Conservation (phyloP, 2,113 vertebrate genomes). For the Lamprotornis superbus region DNA sequence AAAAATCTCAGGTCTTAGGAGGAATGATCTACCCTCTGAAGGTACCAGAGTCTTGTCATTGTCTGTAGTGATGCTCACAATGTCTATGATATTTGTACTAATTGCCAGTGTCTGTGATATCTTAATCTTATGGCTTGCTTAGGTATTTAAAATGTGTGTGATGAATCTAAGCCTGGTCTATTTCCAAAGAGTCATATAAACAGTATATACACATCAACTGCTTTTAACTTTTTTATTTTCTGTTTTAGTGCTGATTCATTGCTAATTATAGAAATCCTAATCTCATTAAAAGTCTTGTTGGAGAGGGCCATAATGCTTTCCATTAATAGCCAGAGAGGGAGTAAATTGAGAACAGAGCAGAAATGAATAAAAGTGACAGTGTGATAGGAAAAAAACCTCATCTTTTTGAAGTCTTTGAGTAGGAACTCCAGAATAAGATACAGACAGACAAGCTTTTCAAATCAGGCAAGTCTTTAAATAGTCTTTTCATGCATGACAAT, state of each 20-base stretch:
- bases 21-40: background rate
- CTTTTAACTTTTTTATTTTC: background rate
- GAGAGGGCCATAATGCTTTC: background rate
- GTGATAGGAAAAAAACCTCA: background rate
- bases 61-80: background rate
- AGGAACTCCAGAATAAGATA: background rate
- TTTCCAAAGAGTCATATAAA: background rate
- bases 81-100: background rate
- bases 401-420: background rate
- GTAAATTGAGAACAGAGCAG: background rate
- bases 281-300: background rate
- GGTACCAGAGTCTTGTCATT: background rate
- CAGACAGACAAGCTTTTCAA: background rate
- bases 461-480: background rate
- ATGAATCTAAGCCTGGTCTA: background rate
- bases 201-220: background rate
- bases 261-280: background rate
- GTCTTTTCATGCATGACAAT: background rate
- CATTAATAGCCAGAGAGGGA: background rate
- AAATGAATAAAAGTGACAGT: background rate
- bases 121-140: background rate
- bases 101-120: background rate
- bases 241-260: background rate
- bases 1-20: background rate
- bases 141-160: background rate